Base-by-base conservation (phyloP, 2,888 invertebrate genomes). In the Cheiracanthium punctorium region DNA sequence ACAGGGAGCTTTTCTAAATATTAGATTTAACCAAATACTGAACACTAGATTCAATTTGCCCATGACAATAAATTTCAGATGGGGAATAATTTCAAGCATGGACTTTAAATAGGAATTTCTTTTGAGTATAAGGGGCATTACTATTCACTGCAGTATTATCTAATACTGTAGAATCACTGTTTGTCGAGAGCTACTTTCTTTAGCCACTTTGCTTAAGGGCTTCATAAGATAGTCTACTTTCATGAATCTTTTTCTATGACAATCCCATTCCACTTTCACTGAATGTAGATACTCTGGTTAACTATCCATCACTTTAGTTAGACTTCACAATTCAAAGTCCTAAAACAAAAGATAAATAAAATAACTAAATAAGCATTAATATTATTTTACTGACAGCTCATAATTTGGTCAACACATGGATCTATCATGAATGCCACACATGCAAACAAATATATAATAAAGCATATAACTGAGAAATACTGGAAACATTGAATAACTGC, bases 61-160 rank as follows among this genome's bases (percentile, higher is more conserved):
- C 58, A 58, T 58, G 58, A 2, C 58, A 58, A 17, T 24, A 58
- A 58, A 58, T 58, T 58, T 58, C 58, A 58, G 58, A 58, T 5
- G 58, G 48, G 48, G 58, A 24, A 10, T 37, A 58, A 58, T 17
- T 58, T 58, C 20, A 24, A 24, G 24, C 58, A 58, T 24, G 24
- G 58, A 24, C 24, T 58, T 58, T 5, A 58, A 58, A 2, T 58
- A 20, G 33, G 70, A 41, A 70, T 10, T 24, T 70, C 32, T 33
- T 70, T 20, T 28, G 52, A 70, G 52, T 48, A 37, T 37, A 29
- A 67, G 32, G 72, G 65, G 67, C 74, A 74, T 74, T 48, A 58
- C 81, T 81, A 81, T 43, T 37, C 81, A 81, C 69, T 74, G 81
- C 81, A 81, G 81, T 81, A 81, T 75, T 75, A 69, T 41, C 82